Evolutionary conservation across 2,113 vertebrate species (phyloP).

Genomic region (Columbina picui): DNA sequence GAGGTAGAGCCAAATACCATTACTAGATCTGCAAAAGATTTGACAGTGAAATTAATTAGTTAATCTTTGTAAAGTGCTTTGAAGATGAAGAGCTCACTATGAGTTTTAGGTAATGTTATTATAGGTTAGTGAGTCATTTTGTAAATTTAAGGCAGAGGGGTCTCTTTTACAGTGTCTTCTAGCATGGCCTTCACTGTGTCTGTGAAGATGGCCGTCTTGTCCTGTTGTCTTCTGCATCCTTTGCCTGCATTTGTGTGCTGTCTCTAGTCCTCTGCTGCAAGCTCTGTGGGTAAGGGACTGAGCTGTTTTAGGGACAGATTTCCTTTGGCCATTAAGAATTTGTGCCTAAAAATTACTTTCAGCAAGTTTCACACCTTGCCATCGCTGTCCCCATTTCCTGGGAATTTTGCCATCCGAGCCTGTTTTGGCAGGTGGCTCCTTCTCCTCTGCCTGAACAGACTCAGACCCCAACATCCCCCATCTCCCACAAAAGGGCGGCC

Average conservation of each 20-base stretch:
- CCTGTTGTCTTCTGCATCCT: not conserved
- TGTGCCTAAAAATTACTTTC: not conserved
- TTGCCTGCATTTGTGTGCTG: not conserved
- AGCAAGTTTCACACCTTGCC: not conserved
- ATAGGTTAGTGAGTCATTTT: constrained; percentile 74
- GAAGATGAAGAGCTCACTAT: constrained; percentile 72
- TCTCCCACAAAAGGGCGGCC: not conserved
- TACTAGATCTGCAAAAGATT: constrained; percentile 75
- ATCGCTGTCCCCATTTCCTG: not conserved
- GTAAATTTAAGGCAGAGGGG: constrained; percentile 56
- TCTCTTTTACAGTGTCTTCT: not conserved
- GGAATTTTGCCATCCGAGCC: not conserved
- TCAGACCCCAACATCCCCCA: accelerated
- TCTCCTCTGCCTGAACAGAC: not conserved
- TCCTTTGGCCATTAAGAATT: not conserved
- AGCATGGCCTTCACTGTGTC: not conserved
- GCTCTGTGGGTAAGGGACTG: not conserved
- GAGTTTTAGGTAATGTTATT: constrained; percentile 75
- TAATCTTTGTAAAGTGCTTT: constrained; percentile 75
- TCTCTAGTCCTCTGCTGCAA: not conserved
- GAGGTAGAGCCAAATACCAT: constrained; percentile 76
- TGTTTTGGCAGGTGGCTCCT: not conserved
- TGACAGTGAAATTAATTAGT: constrained; percentile 79
- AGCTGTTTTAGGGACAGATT: not conserved
- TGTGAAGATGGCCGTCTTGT: not conserved